These are phyloP conservation scores for Mylabris phalerata DNA, from an alignment of 1,140 invertebrate genomes.

Conservation along the genomic window DNA sequence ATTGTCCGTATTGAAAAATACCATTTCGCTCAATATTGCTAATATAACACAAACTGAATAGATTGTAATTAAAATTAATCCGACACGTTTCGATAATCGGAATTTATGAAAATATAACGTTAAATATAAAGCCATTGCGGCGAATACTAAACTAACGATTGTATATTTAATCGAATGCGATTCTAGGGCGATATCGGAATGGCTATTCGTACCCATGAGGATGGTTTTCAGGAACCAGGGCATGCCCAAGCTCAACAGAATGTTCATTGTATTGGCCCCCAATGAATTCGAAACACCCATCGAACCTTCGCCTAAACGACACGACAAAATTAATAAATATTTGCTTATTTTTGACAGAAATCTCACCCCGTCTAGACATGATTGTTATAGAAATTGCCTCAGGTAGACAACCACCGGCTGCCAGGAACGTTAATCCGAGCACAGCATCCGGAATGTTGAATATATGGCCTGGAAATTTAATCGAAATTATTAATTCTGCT, in stretches of 20 bases:
- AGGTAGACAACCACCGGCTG: constrained; percentile 81
- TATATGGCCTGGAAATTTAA: constrained; percentile 54
- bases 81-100: constrained; percentile 51
- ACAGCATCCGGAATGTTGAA: constrained; percentile 75
- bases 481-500: not conserved
- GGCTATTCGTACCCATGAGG: constrained; percentile 44
- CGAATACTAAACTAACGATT: constrained; percentile 54
- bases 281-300: constrained; percentile 82
- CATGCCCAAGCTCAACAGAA: constrained; percentile 74
- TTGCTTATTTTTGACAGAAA: not conserved
- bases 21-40: constrained; percentile 46
- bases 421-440: constrained; percentile 84
- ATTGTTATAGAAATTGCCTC: constrained; percentile 81
- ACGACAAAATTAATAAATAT: not conserved
- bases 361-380: constrained; percentile 66
- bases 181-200: constrained; percentile 45
- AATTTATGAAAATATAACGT: constrained; percentile 53
- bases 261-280: constrained; percentile 79
- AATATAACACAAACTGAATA: constrained; percentile 58
- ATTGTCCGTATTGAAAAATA: constrained; percentile 12
- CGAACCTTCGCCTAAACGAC: constrained; percentile 62
- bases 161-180: constrained; percentile 59
- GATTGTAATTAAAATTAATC: constrained; percentile 49
- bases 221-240: constrained; percentile 76
- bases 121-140: constrained; percentile 51